Percentiles rank a stretch among this genome's conserved stretches.
Conservation (phyloP, 2,113 vertebrate species). For the Columba janthina region DNA sequence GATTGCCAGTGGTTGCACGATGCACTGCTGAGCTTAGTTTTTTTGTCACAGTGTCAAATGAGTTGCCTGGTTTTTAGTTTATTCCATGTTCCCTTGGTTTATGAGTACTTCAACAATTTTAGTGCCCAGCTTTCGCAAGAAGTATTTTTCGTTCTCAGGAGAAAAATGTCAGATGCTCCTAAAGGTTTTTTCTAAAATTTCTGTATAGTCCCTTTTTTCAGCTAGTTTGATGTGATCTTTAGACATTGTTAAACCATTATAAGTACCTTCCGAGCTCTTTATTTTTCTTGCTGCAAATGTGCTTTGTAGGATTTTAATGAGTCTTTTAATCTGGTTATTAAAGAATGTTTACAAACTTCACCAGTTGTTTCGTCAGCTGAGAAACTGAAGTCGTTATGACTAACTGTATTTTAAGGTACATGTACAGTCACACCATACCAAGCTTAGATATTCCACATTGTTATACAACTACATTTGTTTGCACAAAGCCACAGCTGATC, state of each 20-base stretch:
- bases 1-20: background rate
- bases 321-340: background rate
- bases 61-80: background rate
- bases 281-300: background rate
- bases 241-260: background rate
- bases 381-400: background rate
- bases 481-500: background rate
- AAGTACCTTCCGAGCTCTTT: background rate
- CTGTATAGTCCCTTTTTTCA: background rate
- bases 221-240: background rate
- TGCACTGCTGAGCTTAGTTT: background rate
- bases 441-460: background rate
- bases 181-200: background rate
- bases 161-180: background rate
- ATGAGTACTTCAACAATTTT: background rate
- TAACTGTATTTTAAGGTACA: background rate
- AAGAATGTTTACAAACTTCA: background rate
- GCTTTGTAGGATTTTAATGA: background rate
- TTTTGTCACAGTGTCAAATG: background rate
- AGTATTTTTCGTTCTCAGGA: background rate
- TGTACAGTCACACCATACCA: background rate
- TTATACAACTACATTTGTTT: background rate
- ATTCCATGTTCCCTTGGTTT: background rate
- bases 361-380: background rate
- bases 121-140: background rate